Conservation (phyloP, 2,888 invertebrate species). For the Eilema griseolum region DNA sequence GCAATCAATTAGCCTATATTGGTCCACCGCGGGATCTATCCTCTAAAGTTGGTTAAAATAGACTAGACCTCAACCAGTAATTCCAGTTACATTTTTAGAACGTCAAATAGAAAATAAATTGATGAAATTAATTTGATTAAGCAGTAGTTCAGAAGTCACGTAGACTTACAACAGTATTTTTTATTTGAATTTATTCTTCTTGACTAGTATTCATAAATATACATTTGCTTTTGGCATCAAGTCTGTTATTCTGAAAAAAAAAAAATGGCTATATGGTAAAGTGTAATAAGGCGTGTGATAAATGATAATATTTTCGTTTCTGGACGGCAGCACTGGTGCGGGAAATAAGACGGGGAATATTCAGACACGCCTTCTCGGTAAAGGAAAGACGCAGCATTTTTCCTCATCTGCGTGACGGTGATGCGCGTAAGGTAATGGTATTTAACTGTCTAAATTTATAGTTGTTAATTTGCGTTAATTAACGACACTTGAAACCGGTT, state of each 20-base stretch:
- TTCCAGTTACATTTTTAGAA: too few species aligned
- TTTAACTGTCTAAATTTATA: not conserved
- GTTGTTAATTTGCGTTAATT: too few species aligned
- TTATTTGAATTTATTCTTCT: too few species aligned
- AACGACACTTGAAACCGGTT: not conserved
- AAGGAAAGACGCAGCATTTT: not conserved
- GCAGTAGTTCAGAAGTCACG: too few species aligned
- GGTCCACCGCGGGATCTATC: too few species aligned
- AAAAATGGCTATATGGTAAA: conserved; percentile 10
- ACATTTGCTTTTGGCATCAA: not conserved
- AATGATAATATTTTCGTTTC: conserved; percentile 28
- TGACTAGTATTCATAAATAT: not conserved
- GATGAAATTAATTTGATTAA: too few species aligned
- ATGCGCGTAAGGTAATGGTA: not conserved
- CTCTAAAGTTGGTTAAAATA: too few species aligned
- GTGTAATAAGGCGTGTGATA: conserved; percentile 39
- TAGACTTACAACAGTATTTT: too few species aligned
- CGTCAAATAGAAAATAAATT: too few species aligned
- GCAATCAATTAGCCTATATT: too few species aligned
- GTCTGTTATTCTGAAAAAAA: conserved; percentile 3
- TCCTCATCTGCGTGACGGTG: not conserved
- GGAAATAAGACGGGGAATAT: conserved; percentile 19
- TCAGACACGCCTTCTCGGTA: conserved; percentile 8
- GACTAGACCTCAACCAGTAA: too few species aligned
- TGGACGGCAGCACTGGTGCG: conserved; percentile 15